Base-by-base conservation (phyloP, 2,797 vertebrate genomes). In the Parotocinclus haroldoi region DNA sequence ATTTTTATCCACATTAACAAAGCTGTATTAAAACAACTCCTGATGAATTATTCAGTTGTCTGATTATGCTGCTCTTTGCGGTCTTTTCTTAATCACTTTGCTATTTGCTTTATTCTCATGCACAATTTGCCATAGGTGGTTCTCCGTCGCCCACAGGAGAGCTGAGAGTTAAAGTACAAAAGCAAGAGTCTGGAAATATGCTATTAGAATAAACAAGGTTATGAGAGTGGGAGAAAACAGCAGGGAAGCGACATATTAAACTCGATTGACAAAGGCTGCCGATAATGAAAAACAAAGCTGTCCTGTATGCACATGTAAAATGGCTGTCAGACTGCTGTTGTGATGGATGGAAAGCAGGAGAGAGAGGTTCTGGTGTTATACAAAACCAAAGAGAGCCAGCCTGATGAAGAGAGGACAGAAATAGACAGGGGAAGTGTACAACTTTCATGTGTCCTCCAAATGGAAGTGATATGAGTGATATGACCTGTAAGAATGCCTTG, bases 121-220 rank as follows among this genome's bases (percentile, higher is more conserved):
- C 73, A 51, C 69, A 70, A 63, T 77, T 87, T 84, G 81, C 83
- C 80, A 70, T 75, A 81, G 72, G 52, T 66, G 61, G 61, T 72
- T 80, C 76, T 63, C 8, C 5, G 27, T 55, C 27, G 37, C 68
- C 72, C 60, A 62, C 59, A 13, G 58, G 60, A 70, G 63, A 63
- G 63, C 78, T 5, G 27, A 80, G 27, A 79, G 80, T 58, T 45
- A 73, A 67, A 79, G 69, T 76, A 63, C 37, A 72, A 75, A 77
- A 71, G 71, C 5, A 19, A 18, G 63, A 57, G 71, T 79, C 72
- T 75, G 55, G 80, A 77, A 79, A 77, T 58, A 66, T 65, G 19
- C 74, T 75, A 83, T 84, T 79, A 71, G 65, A 83, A 84, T 81
- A 80, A 83, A 89, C 82, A 75, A 81, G 61, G 73, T 78, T 80